phyloP scores from a whole-genome alignment of 2,113 vertebrate species.

The Isichthys henryi region DNA sequence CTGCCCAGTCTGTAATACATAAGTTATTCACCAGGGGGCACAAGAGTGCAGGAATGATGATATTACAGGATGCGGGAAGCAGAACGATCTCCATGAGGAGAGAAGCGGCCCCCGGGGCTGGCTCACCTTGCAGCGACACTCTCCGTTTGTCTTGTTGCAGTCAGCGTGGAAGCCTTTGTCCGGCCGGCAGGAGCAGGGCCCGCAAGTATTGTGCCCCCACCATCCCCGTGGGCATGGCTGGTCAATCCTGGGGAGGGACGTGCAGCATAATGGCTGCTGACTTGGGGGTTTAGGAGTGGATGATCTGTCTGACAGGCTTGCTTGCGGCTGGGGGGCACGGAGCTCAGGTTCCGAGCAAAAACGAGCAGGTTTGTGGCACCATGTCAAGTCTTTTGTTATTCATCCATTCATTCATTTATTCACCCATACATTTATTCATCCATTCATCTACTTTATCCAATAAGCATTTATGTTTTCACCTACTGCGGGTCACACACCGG shows the following conservation, averaged over 20 bases:
- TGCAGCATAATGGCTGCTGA: background rate
- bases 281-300: background rate
- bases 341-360: background rate
- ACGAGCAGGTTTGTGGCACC: background rate
- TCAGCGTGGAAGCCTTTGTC: conserved; percentile 82
- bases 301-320: background rate
- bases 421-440: background rate
- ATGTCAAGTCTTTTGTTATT: background rate
- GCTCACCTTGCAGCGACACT: conserved; percentile 85
- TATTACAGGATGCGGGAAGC: background rate
- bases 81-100: background rate
- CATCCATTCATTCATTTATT: background rate
- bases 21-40: background rate
- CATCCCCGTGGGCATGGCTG: conserved; percentile 84
- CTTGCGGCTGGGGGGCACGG: background rate
- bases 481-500: background rate
- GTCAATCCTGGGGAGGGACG: conserved; percentile 60
- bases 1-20: background rate
- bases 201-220: conserved; percentile 91
- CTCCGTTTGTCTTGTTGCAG: conserved; percentile 88
- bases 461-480: background rate
- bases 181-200: conserved; percentile 79
- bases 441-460: background rate
- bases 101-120: background rate
- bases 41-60: background rate